Conservation (phyloP, 2,888 invertebrate species). For the Cheilosia vernalis region DNA sequence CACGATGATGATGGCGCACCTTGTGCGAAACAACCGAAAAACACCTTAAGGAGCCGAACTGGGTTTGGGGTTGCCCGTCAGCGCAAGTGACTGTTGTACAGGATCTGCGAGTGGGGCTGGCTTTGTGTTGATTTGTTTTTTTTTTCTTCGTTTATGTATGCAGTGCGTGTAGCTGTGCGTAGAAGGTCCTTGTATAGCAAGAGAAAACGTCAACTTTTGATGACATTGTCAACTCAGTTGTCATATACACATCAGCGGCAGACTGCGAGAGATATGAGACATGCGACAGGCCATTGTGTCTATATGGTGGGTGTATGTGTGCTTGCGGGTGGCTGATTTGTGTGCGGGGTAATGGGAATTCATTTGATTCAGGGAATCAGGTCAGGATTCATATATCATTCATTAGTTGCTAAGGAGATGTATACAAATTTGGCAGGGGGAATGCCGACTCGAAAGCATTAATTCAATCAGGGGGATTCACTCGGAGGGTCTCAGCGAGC, state of each 20-base stretch:
- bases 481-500: too few species aligned
- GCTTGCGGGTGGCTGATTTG: too few species aligned
- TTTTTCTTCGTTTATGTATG: conserved; percentile 6
- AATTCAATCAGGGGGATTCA: too few species aligned
- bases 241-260: conserved; percentile 82
- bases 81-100: conserved; percentile 54
- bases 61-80: conserved; percentile 48
- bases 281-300: conserved; percentile 38
- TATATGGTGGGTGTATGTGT: neutral
- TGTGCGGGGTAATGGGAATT: too few species aligned
- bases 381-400: neutral
- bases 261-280: conserved; percentile 77
- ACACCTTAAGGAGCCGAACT: conserved; percentile 56
- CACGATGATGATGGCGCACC: conserved; percentile 43
- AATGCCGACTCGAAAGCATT: too few species aligned
- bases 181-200: conserved; percentile 61
- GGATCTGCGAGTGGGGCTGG: conserved; percentile 9
- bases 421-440: too few species aligned
- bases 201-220: conserved; percentile 80
- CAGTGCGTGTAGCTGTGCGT: conserved; percentile 25
- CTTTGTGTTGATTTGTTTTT: conserved; percentile 48
- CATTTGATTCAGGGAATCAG: conserved; percentile 33
- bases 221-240: conserved; percentile 83
- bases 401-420: too few species aligned
- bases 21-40: conserved; percentile 55